Percentiles rank a stretch among this genome's conserved stretches.
These are phyloP conservation scores for Cybosia mesomella DNA, from an alignment of 2,888 invertebrate genomes.

Conservation along the genomic window DNA sequence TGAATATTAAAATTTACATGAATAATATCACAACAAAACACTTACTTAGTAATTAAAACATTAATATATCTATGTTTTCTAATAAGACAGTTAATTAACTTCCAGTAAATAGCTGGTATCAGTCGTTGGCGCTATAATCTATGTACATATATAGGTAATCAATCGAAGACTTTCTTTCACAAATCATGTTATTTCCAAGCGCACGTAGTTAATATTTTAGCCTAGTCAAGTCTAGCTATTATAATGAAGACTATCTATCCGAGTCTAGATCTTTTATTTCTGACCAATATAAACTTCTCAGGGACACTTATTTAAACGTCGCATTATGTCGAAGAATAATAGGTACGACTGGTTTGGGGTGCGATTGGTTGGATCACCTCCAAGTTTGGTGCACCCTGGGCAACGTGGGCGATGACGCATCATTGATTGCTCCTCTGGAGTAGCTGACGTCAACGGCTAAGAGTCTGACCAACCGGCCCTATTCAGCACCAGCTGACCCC, in stretches of 20 bases:
- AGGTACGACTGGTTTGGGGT: neutral
- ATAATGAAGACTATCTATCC: neutral
- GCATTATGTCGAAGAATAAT: neutral
- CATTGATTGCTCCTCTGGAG: too few relatives aligned
- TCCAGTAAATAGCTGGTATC: neutral
- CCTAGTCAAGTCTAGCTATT: neutral
- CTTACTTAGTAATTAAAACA: neutral
- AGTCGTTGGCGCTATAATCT: conserved; percentile 2
- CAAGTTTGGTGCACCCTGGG: too few relatives aligned
- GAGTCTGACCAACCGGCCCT: too few relatives aligned
- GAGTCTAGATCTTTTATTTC: neutral
- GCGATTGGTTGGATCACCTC: too few relatives aligned
- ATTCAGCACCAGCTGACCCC: too few relatives aligned
- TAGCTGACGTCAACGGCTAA: too few relatives aligned
- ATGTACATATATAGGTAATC: neutral
- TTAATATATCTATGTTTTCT: too few relatives aligned
- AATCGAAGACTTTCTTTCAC: neutral
- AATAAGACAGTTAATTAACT: neutral
- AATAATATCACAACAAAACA: neutral
- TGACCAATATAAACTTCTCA: too few relatives aligned
- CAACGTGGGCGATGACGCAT: too few relatives aligned
- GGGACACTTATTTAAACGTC: neutral
- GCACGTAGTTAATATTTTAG: neutral
- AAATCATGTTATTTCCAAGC: neutral
- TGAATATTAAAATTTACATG: too few relatives aligned